These are phyloP conservation scores for Hirtodrosophila alboralis DNA, from an alignment of 2,888 invertebrate genomes.

Conservation along the genomic window DNA sequence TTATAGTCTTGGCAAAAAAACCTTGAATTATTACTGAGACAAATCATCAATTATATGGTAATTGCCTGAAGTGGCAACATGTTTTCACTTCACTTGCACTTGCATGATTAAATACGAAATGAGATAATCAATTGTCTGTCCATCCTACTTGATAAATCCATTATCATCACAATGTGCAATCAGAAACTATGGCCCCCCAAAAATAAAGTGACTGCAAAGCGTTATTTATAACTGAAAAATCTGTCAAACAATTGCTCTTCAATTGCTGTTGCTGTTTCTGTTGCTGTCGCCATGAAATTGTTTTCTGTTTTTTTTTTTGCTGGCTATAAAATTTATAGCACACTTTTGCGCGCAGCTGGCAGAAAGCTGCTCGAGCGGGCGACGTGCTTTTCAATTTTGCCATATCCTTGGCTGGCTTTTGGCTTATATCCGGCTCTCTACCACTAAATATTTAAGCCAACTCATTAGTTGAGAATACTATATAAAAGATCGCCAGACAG, in stretches of 20 bases:
- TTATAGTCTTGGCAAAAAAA: too few species aligned
- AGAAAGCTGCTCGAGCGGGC: background rate
- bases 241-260: constrained; percentile 34
- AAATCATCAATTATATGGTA: too few species aligned
- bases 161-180: constrained; percentile 18
- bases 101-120: too few species aligned
- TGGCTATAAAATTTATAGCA: constrained; percentile 53
- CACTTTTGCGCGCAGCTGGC: constrained; percentile 30
- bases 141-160: too few species aligned
- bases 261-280: constrained; percentile 30
- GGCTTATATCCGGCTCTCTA: constrained; percentile 15
- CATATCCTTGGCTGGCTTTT: constrained; percentile 18
- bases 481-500: constrained; percentile 4
- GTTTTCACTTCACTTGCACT: too few species aligned
- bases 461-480: constrained; percentile 55
- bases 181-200: constrained; percentile 4
- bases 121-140: too few species aligned
- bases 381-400: constrained; percentile 30
- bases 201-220: constrained; percentile 20
- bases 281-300: constrained; percentile 35
- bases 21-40: too few species aligned
- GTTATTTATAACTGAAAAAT: constrained; percentile 50
- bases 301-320: constrained; percentile 28
- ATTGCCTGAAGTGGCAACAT: too few species aligned
- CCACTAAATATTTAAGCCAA: constrained; percentile 54